Percentiles rank a stretch among this genome's conserved stretches.
Evolutionary conservation across 2,113 vertebrate species (phyloP).

Genomic region (zebrafish (Danio rerio)): DNA sequence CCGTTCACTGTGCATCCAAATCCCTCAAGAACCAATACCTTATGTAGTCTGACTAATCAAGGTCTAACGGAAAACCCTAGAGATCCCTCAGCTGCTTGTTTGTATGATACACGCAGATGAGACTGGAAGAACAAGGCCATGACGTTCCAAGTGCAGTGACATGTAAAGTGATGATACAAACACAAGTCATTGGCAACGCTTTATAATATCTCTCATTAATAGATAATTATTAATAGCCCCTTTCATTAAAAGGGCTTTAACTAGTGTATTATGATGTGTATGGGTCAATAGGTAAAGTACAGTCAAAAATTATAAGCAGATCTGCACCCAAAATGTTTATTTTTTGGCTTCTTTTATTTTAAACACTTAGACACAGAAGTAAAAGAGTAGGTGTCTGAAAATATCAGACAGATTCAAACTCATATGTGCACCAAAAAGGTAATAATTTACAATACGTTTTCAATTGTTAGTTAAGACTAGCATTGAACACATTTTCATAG

Average conservation of each 20-base stretch:
- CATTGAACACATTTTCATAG: no score
- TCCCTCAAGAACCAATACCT: constrained; percentile 1
- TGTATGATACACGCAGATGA: constrained; percentile 41
- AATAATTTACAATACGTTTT: no score
- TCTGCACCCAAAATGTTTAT: not conserved
- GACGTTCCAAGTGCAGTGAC: constrained; percentile 23
- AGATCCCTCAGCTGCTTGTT: constrained; percentile 43
- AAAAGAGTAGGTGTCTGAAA: not conserved
- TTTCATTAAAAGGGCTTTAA: not conserved
- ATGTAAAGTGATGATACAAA: constrained; percentile 28
- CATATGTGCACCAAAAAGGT: no score
- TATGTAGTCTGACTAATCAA: constrained; percentile 23
- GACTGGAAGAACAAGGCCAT: constrained; percentile 40
- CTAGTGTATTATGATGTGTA: not conserved
- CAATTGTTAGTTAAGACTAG: no score
- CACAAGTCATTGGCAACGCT: constrained; percentile 21
- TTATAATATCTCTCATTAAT: not conserved
- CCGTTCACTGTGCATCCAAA: not conserved
- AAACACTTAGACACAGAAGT: not conserved
- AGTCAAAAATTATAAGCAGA: not conserved
- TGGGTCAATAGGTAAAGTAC: not conserved
- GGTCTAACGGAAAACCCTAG: constrained; percentile 27
- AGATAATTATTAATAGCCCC: not conserved
- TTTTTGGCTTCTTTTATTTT: not conserved
- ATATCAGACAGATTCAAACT: not conserved